Percentiles rank a stretch among this genome's conserved stretches.
These are phyloP conservation scores for Pomacea canaliculata DNA, from an alignment of 2,888 invertebrate genomes.

Conservation along the genomic window DNA sequence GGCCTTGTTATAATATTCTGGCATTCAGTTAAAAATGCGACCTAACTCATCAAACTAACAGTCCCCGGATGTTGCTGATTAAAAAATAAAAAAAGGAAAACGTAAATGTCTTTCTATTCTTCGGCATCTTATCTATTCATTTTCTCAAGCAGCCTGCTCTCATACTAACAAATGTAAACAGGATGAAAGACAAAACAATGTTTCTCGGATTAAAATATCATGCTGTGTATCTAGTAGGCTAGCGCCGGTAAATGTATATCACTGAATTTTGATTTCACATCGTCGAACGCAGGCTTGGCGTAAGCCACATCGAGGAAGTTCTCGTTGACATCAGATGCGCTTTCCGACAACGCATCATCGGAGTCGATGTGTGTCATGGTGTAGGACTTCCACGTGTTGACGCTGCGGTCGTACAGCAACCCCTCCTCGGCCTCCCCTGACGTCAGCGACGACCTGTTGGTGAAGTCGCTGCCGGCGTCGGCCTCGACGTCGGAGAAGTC, in stretches of 20 bases:
- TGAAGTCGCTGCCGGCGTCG: constrained; percentile 21
- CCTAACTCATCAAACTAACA: no score
- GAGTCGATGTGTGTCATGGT: constrained; percentile 32
- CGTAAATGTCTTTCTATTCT: no score
- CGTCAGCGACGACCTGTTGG: constrained; percentile 20
- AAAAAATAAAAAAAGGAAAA: no score
- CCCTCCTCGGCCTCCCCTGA: constrained; percentile 21
- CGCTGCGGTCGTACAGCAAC: constrained; percentile 31
- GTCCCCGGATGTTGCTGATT: no score
- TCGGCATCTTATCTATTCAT: no score
- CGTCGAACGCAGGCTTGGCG: constrained; percentile 28
- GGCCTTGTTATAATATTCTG: no score
- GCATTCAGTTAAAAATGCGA: no score
- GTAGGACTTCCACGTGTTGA: constrained; percentile 36
- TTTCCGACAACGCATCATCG: constrained; percentile 33
- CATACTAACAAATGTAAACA: no score
- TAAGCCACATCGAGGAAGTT: constrained; percentile 28
- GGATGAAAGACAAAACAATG: no score
- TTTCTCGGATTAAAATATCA: no score
- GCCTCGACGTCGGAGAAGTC: constrained; percentile 31
- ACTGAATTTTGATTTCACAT: constrained; percentile 19
- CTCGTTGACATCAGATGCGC: constrained; percentile 36
- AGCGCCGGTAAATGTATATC: constrained; percentile 6
- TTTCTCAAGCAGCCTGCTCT: no score
- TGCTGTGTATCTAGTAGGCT: background rate